Evolutionary conservation across 2,797 vertebrate species (phyloP), one percentile per base, ranked within the genome.

Genomic region (Poecilia wingei): DNA sequence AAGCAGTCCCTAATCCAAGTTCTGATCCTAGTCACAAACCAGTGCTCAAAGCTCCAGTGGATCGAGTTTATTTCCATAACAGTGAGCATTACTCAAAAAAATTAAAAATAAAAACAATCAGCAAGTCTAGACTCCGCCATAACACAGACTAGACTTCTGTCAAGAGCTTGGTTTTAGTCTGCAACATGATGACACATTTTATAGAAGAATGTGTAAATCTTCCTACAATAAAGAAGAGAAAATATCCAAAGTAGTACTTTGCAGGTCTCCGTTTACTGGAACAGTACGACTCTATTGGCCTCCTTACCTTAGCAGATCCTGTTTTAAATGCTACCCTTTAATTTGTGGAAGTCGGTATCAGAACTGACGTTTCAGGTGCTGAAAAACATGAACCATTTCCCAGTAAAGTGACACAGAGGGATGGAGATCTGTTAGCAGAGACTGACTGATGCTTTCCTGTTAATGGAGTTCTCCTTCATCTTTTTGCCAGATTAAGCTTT

Each of bases 1-100:
- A 80, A 83, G 36, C 39, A 55, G 75, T 47, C 51, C 69, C 9
- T 87, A 92, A 93, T 92, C 85, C 82, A 74, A 49, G 75, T 79
- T 51, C 72, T 84, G 80, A 86, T 73, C 85, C 82, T 74, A 68
- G 73, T 81, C 51, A 81, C 46, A 5, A 47, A 72, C 72, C 61
- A 45, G 41, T 46, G 55, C 28, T 64, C 61, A 68, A 76, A 36
- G 22, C 46, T 53, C 13, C 33, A 36, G 12, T 2, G 12, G 59
- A 25, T 66, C 33, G 49, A 39, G n/a, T 59, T 45, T 45, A 2
- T 45, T 59, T 28, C 16, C 25, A 39, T 47, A 74, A 41, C 6
- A 73, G 55, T 3, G n/a, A 59, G 12, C 1, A 59, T 59, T 31
- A 28, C 3, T 49, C 18, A 49, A 55, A 57, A n/a, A 55, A 55